Conservation (phyloP, 2,113 vertebrate species). For the Misgurnus anguillicaudatus region DNA sequence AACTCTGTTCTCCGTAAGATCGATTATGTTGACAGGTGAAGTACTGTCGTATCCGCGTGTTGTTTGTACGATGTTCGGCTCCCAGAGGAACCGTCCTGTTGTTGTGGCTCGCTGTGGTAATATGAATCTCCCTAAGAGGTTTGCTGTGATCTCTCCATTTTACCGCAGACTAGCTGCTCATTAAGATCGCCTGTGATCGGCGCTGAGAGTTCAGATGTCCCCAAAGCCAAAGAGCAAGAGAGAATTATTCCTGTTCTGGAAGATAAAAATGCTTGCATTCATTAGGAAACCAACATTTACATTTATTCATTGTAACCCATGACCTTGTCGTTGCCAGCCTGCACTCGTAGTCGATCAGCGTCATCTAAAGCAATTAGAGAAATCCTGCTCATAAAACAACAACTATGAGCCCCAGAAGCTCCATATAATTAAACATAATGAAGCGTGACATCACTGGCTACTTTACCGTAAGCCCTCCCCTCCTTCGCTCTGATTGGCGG, state of each 20-base stretch:
- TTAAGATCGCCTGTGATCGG: slow-evolving; percentile 24
- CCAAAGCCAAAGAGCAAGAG: not conserved
- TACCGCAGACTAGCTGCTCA: slow-evolving; percentile 18
- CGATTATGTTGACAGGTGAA: slow-evolving; percentile 21
- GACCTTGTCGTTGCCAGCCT: too few relatives aligned
- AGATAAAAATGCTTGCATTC: not conserved
- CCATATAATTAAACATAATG: slow-evolving; percentile 40
- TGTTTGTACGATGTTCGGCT: slow-evolving; percentile 9
- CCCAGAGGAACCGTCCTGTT: slow-evolving; percentile 20
- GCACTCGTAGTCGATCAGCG: too few relatives aligned
- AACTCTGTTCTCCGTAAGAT: slow-evolving; percentile 5
- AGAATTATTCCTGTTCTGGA: not conserved
- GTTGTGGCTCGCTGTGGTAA: slow-evolving; percentile 58
- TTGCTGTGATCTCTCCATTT: slow-evolving; percentile 10
- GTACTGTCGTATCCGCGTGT: slow-evolving; percentile 6
- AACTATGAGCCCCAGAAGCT: not conserved
- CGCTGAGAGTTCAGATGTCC: not conserved
- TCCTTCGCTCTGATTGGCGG: slow-evolving; percentile 28
- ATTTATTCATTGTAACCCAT: too few relatives aligned
- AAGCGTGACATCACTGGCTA: slow-evolving; percentile 38
- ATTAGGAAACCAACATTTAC: not conserved
- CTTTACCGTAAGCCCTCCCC: slow-evolving; percentile 45
- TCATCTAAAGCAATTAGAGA: not conserved
- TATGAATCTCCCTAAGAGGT: slow-evolving; percentile 57
- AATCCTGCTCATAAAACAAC: not conserved